phyloP scores from a whole-genome alignment of 2,113 vertebrate genomes.

The Prionailurus viverrinus region DNA sequence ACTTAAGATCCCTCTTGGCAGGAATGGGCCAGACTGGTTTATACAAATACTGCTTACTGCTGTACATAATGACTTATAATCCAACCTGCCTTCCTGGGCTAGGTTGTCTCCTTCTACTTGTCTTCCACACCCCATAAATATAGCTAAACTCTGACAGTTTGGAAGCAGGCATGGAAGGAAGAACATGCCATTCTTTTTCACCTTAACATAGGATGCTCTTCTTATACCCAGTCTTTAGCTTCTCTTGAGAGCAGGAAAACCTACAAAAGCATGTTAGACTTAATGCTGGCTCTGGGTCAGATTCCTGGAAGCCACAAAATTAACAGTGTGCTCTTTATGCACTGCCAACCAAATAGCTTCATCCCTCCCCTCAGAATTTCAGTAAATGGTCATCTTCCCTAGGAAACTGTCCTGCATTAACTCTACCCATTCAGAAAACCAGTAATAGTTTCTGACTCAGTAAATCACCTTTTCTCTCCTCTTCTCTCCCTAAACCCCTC shows the following conservation, averaged over 20 bases:
- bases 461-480: neutral
- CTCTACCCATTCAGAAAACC: neutral
- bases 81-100: neutral
- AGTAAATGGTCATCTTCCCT: neutral
- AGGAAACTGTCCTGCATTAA: neutral
- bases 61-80: neutral
- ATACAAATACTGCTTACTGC: neutral
- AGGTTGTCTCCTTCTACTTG: neutral
- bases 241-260: neutral
- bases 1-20: neutral
- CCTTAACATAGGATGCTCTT: neutral
- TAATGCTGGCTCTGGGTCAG: neutral
- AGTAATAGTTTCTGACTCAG: neutral
- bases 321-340: neutral
- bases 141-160: neutral
- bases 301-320: neutral
- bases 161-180: neutral
- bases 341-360: neutral
- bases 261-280: neutral
- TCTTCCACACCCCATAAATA: neutral
- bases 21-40: neutral
- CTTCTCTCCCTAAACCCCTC: neutral
- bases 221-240: neutral
- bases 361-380: neutral
- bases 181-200: neutral